Percentiles rank a stretch among this genome's conserved stretches.
Conservation (phyloP, 2,888 invertebrate genomes). For the Chrysopilus asiliformis region DNA sequence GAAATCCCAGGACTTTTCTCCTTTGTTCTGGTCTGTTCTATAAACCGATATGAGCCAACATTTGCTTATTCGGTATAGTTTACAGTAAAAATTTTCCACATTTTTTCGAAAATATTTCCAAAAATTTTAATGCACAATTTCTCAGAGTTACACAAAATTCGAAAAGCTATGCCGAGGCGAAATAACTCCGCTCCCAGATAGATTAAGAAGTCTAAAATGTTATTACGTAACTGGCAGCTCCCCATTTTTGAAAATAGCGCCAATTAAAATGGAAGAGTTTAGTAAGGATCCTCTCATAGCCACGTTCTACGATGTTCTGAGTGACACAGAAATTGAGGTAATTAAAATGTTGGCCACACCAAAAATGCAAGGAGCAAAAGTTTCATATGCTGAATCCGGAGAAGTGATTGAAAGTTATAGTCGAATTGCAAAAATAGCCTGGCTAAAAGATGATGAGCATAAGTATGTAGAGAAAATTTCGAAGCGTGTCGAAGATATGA, state of each 20-base stretch:
- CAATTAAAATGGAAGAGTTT: conserved; percentile 70
- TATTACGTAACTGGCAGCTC: conserved; percentile 55
- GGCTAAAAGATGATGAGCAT: conserved; percentile 80
- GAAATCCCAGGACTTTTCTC: too few species aligned
- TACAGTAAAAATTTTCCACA: too few species aligned
- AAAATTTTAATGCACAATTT: too few species aligned
- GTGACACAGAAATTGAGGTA: conserved; percentile 71
- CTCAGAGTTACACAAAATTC: too few species aligned
- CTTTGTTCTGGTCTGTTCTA: too few species aligned
- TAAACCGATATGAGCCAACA: too few species aligned
- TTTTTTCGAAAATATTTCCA: too few species aligned
- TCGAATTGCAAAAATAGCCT: conserved; percentile 94
- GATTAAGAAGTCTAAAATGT: conserved; percentile 46
- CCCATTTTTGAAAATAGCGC: conserved; percentile 62
- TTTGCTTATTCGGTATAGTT: too few species aligned
- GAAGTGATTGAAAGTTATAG: conserved; percentile 85
- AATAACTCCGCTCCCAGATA: conserved; percentile 39
- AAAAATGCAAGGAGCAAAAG: conserved; percentile 81
- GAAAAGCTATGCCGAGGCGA: conserved; percentile 73
- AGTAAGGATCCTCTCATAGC: conserved; percentile 65
- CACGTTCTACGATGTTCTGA: conserved; percentile 77
- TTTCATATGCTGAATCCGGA: conserved; percentile 87
- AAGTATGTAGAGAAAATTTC: conserved; percentile 59
- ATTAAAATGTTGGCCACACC: conserved; percentile 79
- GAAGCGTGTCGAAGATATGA: conserved; percentile 69